Evolutionary conservation across 2,888 invertebrate genomes (phyloP).

Genomic region (Agriotes lineatus): DNA sequence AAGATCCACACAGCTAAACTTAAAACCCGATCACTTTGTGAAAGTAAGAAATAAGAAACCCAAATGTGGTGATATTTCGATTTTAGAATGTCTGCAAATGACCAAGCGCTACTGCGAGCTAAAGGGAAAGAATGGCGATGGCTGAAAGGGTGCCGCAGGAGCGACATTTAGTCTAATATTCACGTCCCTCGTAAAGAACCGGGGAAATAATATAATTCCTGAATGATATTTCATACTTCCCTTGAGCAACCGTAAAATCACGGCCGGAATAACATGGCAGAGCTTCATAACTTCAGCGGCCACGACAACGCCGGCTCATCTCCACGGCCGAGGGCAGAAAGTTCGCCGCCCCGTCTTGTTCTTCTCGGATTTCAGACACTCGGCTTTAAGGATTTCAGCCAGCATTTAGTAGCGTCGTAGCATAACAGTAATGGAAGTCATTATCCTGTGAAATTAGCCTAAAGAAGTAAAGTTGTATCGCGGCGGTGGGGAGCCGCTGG

Average conservation of each 20-base stretch:
- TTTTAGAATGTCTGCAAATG: too few relatives aligned
- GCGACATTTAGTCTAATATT: slow-evolving; percentile 36
- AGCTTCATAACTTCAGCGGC: slow-evolving; percentile 29
- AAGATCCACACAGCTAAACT: too few relatives aligned
- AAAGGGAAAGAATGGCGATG: not conserved
- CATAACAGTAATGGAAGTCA: slow-evolving; percentile 36
- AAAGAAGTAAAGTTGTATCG: slow-evolving; percentile 37
- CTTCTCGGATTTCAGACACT: slow-evolving; percentile 19
- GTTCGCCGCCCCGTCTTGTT: not conserved
- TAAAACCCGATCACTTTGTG: too few relatives aligned
- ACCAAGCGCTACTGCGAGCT: too few relatives aligned
- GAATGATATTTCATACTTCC: slow-evolving; percentile 38
- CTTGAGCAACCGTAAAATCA: slow-evolving; percentile 37
- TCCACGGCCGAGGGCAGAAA: slow-evolving; percentile 14
- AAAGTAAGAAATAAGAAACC: too few relatives aligned
- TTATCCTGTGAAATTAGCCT: slow-evolving; percentile 42
- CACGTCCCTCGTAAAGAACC: slow-evolving; percentile 27
- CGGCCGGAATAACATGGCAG: slow-evolving; percentile 34
- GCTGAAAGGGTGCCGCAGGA: slow-evolving; percentile 7
- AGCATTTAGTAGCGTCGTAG: slow-evolving; percentile 36
- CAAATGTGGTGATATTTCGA: too few relatives aligned
- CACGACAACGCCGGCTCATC: slow-evolving; percentile 24
- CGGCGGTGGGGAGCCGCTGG: slow-evolving; percentile 42
- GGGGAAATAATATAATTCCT: slow-evolving; percentile 36
- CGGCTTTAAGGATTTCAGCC: slow-evolving; percentile 20